Evolutionary conservation across 2,888 invertebrate species (phyloP), one percentile per base, ranked within the genome.

Genomic region (Microplitis deprimator): DNA sequence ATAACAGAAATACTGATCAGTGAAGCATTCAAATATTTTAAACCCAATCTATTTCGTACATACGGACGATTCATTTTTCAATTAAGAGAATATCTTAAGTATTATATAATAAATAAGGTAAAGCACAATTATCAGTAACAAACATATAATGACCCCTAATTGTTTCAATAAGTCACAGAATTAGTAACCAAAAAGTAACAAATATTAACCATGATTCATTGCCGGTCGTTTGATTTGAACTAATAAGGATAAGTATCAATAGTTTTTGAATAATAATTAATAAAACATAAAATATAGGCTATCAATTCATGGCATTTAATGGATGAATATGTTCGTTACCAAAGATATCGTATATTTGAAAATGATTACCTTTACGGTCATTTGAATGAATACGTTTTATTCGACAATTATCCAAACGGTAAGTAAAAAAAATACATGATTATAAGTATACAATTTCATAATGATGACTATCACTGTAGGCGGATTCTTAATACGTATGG

Each of bases 401-500:
- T 50, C 0, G 50, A 50, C 13, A 50, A 13, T 10, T 50, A 50
- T 13, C 50, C 50, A 1, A 50, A 50, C 50, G 13, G 50, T 50
- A 50, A 0, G 29, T 17, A 17, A 70, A 6, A 8, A 8, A 6
- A 6, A n/a, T 38, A 6, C 68, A n/a, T 29, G 60, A 29, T 3
- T 68, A n/a, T 78, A 79, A 40, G 77, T 90, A 92, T 90, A 64
- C 93, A 91, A 1, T 90, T 91, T 93, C 2, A 91, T 93, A 67
- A 87, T 92, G 20, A 93, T 93, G 93, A 90, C 93, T 87, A 87
- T 90, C 20, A 87, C 91, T 78, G 90, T 91, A 76, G 84, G 93
- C 8, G 90, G 91, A 0, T 29, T 29, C 3, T 0, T 29, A 29
- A 29, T 29, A 29, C 29, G 29, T 29, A 29, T 29, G 29, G 29